Base-by-base conservation (phyloP, 2,113 vertebrate species). In the Phaethornis superciliosus region DNA sequence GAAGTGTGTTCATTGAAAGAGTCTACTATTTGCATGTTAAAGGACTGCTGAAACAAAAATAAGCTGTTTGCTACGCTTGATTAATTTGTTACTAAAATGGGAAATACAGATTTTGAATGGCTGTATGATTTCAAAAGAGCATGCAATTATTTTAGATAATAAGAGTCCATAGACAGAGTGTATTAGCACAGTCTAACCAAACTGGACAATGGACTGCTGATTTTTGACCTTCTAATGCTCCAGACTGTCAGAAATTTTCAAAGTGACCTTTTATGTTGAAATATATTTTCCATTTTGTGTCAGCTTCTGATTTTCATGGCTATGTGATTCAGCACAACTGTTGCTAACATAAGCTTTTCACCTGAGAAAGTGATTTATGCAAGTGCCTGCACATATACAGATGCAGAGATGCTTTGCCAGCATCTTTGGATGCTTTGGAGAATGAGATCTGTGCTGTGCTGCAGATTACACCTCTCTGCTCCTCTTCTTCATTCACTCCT, bases 201-300 rank as follows among this genome's bases (percentile, higher is more conserved):
- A 95, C 12, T 92, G 82, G 80, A 95, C 63, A 96, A 89, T 58
- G 24, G 55, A 28, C 27, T 88, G 92, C 75, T 96, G 92, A 94
- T 94, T 96, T 97, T 88, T 97, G 93, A 96, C 96, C 88, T 97
- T 96, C 91, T 95, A 75, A 93, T 81, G 16, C 91, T 93, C 46
- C 92, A 88, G 74, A 84, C 56, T 95, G 89, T 94, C 96, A 96
- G 68, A 96, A 92, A 92, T 91, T 83, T 94, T 90, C 21, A 14
- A 96, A 96, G 83, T 96, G 89, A 97, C 89, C 90, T 97, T 97
- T 97, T 70, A 89, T 71, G 42, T 26, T 77, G 35, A 63, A 93
- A 85, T 80, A 92, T 86, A 90, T 95, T 96, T 96, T 67, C 59
- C 65, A 94, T 94, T 96, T 96, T 86, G 15, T 92, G 76, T 90